A percentile compares a stretch with the other conserved stretches of the same genome.
Conservation (phyloP, 1,140 invertebrate species). For the Pissodes strobi region DNA sequence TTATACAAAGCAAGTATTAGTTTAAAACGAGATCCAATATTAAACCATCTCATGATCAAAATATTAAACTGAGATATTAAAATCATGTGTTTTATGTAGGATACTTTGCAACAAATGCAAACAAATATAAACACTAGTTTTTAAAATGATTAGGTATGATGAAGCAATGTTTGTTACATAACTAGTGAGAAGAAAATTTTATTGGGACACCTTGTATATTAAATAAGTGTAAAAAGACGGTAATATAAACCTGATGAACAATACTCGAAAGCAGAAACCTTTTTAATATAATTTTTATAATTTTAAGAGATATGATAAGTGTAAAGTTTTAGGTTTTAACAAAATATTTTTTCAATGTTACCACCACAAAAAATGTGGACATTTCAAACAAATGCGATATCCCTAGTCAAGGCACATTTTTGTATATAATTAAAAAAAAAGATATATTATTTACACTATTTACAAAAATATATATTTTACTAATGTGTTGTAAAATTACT, state of each 20-base stretch:
- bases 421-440: constrained; percentile 47
- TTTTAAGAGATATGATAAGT: constrained; percentile 42
- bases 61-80: too few relatives aligned
- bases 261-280: constrained; percentile 43
- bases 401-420: constrained; percentile 51
- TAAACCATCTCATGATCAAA: too few relatives aligned
- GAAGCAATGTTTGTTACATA: too few relatives aligned
- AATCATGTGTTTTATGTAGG: neutral
- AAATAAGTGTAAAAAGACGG: constrained; percentile 27
- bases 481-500: constrained; percentile 41
- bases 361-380: constrained; percentile 44
- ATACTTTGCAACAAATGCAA: constrained; percentile 14
- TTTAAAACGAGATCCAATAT: too few relatives aligned
- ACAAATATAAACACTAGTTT: too few relatives aligned
- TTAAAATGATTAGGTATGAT: too few relatives aligned
- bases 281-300: constrained; percentile 32
- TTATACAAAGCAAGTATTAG: too few relatives aligned
- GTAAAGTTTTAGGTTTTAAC: constrained; percentile 44
- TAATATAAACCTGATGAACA: constrained; percentile 42
- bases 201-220: neutral
- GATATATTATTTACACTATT: constrained; percentile 49
- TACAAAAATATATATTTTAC: constrained; percentile 44
- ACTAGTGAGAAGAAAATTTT: neutral
- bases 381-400: constrained; percentile 48
- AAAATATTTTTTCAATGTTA: constrained; percentile 50